Conservation (phyloP, 2,113 vertebrate genomes). For the Lepus timidus region DNA sequence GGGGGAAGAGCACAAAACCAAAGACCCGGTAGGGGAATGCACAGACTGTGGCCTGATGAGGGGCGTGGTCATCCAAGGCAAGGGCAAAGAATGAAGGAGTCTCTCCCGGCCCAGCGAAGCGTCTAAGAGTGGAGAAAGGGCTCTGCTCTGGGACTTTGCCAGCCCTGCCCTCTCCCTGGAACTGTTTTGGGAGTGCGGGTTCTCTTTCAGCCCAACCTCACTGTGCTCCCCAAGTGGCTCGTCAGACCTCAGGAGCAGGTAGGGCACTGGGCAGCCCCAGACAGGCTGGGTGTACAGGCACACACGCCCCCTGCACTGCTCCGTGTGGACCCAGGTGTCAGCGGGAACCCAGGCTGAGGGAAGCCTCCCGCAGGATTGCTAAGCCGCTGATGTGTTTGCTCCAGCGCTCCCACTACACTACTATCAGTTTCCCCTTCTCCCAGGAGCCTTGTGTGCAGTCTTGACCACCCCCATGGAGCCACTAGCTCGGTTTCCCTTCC, state of each 20-base stretch:
- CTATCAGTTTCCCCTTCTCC: neutral
- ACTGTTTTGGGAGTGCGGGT: neutral
- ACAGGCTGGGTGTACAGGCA: neutral
- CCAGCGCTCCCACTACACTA: neutral
- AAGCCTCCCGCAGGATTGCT: neutral
- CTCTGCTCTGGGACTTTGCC: neutral
- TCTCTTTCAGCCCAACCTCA: neutral
- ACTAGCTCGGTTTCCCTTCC: fast-evolving
- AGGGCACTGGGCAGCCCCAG: neutral
- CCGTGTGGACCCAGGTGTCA: neutral
- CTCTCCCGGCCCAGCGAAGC: fast-evolving
- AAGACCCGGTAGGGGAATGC: neutral
- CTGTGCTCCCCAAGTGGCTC: neutral
- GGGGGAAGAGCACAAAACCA: neutral
- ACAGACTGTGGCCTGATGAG: neutral
- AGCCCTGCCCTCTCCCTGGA: neutral
- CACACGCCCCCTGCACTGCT: too few relatives aligned
- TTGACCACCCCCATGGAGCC: neutral
- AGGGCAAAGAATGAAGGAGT: neutral
- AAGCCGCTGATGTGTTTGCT: too few relatives aligned
- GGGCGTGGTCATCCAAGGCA: neutral
- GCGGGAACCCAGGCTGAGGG: neutral
- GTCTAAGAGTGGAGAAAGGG: neutral
- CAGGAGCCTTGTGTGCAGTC: neutral
- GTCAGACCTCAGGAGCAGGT: neutral